These are phyloP conservation scores for Penaeus japonicus DNA, from an alignment of 1,140 invertebrate species.

Conservation along the genomic window DNA sequence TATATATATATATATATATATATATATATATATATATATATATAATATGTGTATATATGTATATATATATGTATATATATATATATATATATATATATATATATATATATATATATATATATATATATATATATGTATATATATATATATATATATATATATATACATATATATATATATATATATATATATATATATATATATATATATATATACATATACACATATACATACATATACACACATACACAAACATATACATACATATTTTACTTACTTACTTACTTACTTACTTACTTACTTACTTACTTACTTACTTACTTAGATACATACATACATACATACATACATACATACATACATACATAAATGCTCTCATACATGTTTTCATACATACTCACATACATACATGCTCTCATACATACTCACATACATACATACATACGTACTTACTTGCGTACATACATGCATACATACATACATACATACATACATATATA, in stretches of 20 bases:
- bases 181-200: conserved; percentile 6
- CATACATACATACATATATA: not conserved
- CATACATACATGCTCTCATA: not conserved
- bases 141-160: not conserved
- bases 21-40: not conserved
- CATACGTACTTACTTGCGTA: not conserved
- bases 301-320: not conserved
- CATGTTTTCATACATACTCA: not conserved
- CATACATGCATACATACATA: not conserved
- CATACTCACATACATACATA: not conserved
- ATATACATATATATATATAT: conserved; percentile 1
- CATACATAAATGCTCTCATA: not conserved
- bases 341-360: not conserved
- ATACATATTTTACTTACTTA: not conserved
- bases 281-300: not conserved
- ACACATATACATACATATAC: not conserved
- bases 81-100: not conserved
- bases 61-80: not conserved
- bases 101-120: not conserved
- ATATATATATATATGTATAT: not conserved
- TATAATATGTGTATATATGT: too few relatives aligned
- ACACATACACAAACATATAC: not conserved
- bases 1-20: not conserved
- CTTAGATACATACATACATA: not conserved
- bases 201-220: not conserved